These are phyloP conservation scores for Ectemnius lituratus DNA, from an alignment of 2,888 invertebrate species.

Conservation along the genomic window DNA sequence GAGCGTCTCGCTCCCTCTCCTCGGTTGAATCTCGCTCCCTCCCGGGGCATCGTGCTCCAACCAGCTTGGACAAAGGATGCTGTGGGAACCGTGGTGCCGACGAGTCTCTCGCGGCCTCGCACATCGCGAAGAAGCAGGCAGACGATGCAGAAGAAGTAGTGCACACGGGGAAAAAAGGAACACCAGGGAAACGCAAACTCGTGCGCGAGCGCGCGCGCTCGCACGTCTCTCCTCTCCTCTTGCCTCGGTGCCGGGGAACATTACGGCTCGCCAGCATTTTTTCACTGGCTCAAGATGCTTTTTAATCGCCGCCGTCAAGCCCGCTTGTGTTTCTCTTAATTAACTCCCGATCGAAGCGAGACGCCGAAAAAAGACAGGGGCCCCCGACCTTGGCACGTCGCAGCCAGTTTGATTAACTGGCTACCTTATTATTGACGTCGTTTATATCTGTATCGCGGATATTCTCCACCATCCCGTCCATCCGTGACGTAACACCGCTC, in stretches of 20 bases:
- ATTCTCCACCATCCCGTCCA: background rate
- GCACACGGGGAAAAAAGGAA: background rate
- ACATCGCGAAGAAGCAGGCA: background rate
- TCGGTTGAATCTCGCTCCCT: background rate
- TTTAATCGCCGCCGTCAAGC: slow-evolving; percentile 17
- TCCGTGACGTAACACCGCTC: slow-evolving; percentile 27
- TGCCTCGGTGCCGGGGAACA: background rate
- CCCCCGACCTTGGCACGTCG: slow-evolving; percentile 59
- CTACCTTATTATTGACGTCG: slow-evolving; percentile 46
- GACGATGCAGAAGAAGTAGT: background rate
- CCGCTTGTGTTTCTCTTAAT: slow-evolving; percentile 52
- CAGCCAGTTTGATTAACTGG: slow-evolving; percentile 58
- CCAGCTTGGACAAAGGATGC: slow-evolving; percentile 69
- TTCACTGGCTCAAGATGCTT: slow-evolving; percentile 22
- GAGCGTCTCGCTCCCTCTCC: slow-evolving; percentile 29
- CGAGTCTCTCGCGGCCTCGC: slow-evolving; percentile 46
- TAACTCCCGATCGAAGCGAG: slow-evolving; percentile 52
- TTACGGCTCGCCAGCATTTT: slow-evolving; percentile 28
- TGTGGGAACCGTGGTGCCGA: slow-evolving; percentile 59
- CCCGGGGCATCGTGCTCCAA: slow-evolving; percentile 6
- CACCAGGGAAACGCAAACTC: slow-evolving; percentile 5
- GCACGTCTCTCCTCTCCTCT: background rate
- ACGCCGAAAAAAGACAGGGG: slow-evolving; percentile 43
- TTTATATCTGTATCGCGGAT: slow-evolving; percentile 27
- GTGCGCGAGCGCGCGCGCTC: background rate